Base-by-base conservation (phyloP, 2,888 invertebrate species). In the Holacanthella duospinosa region DNA sequence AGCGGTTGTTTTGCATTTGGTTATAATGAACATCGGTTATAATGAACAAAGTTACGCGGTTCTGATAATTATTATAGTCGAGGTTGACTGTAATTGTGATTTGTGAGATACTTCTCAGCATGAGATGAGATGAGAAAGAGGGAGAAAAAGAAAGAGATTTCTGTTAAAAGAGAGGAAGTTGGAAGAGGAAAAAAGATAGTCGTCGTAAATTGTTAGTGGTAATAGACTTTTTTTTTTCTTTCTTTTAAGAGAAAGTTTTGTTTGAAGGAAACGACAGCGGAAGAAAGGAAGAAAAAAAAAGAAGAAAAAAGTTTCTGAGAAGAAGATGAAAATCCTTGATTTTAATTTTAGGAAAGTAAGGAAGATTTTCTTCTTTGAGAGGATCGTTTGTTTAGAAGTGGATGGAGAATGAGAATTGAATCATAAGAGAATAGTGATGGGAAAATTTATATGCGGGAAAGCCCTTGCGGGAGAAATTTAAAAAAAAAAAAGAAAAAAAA, bases 271-370 rank as follows among this genome's bases (percentile, higher is more conserved):
- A n/a, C n/a, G n/a, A n/a, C n/a, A n/a, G n/a, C n/a, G n/a, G n/a
- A n/a, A n/a, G n/a, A n/a, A n/a, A n/a, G n/a, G n/a, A n/a, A n/a
- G n/a, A n/a, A n/a, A n/a, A n/a, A n/a, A n/a, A n/a, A n/a, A 55
- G 60, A 62, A 61, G 61, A 64, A 61, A 62, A 55, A 59, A 59
- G 48, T 61, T 61, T 54, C n/a, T 61, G 58, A 55, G 55, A 64
- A 48, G 64, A 62, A 55, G 54, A 60, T 57, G 61, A 61, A 57
- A 26, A 61, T 64, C 57, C 62, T 44, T 62, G 60, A 62, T 65
- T 65, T 65, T 65, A 65, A 62, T 65, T 65, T 65, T 62, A 48
- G 27, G 57, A 60, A 59, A 61, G 61, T n/a, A n/a, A 59, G 58
- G 58, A 36, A n/a, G n/a, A 36, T 16, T 25, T 9, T 25, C 54